These are phyloP conservation scores for Vulpes vulpes DNA, from an alignment of 2,113 vertebrate species.

Conservation along the genomic window DNA sequence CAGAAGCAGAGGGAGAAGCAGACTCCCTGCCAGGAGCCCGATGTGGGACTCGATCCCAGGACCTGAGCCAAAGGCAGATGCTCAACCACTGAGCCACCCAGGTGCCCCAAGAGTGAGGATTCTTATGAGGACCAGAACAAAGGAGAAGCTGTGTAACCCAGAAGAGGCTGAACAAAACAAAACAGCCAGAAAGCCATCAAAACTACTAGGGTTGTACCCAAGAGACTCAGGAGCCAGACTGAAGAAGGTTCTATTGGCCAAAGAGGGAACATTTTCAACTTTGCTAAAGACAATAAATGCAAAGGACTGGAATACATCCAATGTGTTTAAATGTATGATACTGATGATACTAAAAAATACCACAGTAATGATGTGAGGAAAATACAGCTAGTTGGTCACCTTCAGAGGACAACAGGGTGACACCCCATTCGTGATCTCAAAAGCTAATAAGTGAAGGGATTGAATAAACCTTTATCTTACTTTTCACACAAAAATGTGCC, in stretches of 20 bases:
- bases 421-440: no score
- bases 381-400: background rate
- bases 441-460: background rate
- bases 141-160: background rate
- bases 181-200: background rate
- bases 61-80: no score
- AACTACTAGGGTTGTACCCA: accelerated
- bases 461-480: background rate
- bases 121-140: background rate
- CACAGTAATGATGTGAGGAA: background rate
- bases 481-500: accelerated
- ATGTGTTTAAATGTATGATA: background rate
- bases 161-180: background rate
- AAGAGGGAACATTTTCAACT: background rate
- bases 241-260: background rate
- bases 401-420: background rate
- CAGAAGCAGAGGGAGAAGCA: background rate
- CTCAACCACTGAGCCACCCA: background rate
- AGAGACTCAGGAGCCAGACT: background rate
- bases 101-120: background rate
- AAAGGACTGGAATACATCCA: background rate
- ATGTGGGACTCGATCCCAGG: background rate
- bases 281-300: background rate
- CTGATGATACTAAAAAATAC: background rate
- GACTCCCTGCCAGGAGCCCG: background rate